phyloP scores from a whole-genome alignment of 2,888 invertebrate genomes.

The Platycnemis pennipes region DNA sequence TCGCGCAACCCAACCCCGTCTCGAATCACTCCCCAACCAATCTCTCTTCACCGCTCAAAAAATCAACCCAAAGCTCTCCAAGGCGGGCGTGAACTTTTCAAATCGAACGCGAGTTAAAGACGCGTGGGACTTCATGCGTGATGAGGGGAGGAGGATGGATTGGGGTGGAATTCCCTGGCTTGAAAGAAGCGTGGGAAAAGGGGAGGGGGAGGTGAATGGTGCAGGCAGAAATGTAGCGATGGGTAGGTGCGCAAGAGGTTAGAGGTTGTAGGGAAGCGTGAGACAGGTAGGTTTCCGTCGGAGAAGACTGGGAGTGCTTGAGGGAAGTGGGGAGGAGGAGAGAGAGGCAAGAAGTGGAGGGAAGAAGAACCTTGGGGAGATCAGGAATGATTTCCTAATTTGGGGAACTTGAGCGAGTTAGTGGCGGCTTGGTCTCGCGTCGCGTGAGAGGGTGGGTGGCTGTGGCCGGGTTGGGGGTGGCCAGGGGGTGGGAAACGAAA shows the following conservation, averaged over 20 bases:
- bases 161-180: too few relatives aligned
- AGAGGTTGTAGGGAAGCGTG: neutral
- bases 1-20: neutral
- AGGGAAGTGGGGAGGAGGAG: neutral
- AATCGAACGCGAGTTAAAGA: slow-evolving; percentile 34
- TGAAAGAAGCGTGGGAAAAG: neutral
- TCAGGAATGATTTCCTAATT: slow-evolving; percentile 65
- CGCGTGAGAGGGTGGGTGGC: neutral
- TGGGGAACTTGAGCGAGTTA: slow-evolving; percentile 63
- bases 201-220: neutral
- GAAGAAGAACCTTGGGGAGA: slow-evolving; percentile 29
- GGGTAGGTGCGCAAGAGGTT: neutral
- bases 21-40: neutral
- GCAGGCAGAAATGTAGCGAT: neutral
- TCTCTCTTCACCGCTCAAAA: neutral
- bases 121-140: neutral
- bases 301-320: neutral
- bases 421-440: slow-evolving; percentile 36
- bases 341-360: neutral
- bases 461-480: neutral
- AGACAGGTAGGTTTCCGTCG: neutral
- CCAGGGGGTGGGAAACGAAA: neutral
- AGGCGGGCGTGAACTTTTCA: neutral
- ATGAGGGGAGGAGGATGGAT: neutral
- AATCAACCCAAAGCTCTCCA: neutral